A percentile compares a stretch with the other conserved stretches of the same genome.
Evolutionary conservation across 2,888 invertebrate genomes (phyloP).

Genomic region (Aspidiotus destructor): DNA sequence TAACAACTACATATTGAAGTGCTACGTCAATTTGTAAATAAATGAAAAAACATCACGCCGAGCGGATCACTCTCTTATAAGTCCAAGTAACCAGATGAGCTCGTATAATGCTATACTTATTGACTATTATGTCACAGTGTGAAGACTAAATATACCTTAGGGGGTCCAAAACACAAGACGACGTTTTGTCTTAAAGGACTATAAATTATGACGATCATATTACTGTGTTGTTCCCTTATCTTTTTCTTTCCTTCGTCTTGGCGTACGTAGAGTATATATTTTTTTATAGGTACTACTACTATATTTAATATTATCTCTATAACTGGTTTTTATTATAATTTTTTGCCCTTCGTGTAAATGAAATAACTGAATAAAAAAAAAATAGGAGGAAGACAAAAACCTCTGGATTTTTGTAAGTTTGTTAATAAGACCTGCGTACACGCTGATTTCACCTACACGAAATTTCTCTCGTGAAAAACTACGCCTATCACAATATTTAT

Average conservation of each 20-base stretch:
- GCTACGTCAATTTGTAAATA: conserved; percentile 26
- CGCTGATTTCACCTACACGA: conserved; percentile 2
- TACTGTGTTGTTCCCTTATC: neutral
- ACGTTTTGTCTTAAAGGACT: conserved; percentile 29
- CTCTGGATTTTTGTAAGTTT: conserved; percentile 1
- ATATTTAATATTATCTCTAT: conserved; percentile 7
- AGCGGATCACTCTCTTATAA: conserved; percentile 17
- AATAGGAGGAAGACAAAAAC: neutral
- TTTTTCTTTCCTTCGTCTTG: too few relatives aligned
- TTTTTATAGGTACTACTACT: conserved; percentile 3
- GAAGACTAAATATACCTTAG: conserved; percentile 33
- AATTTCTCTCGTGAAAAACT: conserved; percentile 3
- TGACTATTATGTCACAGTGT: conserved; percentile 32
- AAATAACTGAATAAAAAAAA: conserved; percentile 2
- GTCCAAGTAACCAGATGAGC: conserved; percentile 25
- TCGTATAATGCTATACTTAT: conserved; percentile 32
- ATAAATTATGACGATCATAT: conserved; percentile 30
- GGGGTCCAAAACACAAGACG: conserved; percentile 24
- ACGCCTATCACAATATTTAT: neutral
- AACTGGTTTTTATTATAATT: conserved; percentile 19
- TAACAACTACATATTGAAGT: neutral
- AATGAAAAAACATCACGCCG: conserved; percentile 29
- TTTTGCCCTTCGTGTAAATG: neutral
- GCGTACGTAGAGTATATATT: neutral
- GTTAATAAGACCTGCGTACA: conserved; percentile 3